These are phyloP conservation scores for Camponotus fellah DNA, from an alignment of 2,888 invertebrate species.

Conservation along the genomic window DNA sequence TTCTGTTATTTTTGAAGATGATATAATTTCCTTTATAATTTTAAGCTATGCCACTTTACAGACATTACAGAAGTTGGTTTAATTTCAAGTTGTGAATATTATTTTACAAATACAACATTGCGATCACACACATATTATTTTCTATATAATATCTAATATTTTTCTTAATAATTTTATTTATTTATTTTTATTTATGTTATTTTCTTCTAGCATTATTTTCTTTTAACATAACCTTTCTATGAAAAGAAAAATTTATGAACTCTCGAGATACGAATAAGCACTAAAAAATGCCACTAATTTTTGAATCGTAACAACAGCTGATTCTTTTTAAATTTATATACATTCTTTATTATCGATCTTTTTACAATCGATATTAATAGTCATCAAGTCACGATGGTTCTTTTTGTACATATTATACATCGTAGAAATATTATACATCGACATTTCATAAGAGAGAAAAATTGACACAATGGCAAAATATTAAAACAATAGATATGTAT, in stretches of 20 bases:
- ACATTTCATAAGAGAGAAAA: neutral
- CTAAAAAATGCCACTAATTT: neutral
- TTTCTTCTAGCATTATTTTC: neutral
- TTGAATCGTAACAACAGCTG: neutral
- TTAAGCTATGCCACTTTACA: neutral
- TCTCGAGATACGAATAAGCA: neutral
- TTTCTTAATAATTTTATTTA: neutral
- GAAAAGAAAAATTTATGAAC: neutral
- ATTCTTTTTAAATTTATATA: neutral
- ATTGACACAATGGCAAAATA: neutral
- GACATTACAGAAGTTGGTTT: neutral
- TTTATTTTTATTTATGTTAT: neutral
- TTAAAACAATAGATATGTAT: constrained; percentile 5
- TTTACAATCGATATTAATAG: neutral
- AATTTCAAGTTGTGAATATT: neutral
- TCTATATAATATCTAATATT: neutral
- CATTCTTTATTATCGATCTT: neutral
- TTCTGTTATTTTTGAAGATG: neutral
- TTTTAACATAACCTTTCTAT: neutral
- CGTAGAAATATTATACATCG: neutral
- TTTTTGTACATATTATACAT: neutral
- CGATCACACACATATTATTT: neutral
- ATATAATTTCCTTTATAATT: neutral
- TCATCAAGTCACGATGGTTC: neutral
- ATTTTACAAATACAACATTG: neutral